Evolutionary conservation across 1,140 invertebrate genomes (phyloP).

Genomic region (Brachionus asplanchnoidis): DNA sequence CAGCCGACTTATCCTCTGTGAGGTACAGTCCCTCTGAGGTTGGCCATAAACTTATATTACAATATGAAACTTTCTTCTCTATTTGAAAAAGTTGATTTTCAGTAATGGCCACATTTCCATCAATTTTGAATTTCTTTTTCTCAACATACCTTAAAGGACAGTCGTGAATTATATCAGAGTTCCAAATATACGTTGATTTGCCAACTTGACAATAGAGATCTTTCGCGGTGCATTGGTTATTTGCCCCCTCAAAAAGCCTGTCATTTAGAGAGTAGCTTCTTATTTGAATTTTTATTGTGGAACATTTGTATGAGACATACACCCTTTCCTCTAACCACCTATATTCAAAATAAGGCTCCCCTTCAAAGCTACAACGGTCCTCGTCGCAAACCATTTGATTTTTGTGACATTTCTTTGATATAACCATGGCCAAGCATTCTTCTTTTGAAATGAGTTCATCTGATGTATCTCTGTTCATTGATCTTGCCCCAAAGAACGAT

Average conservation of each 20-base stretch:
- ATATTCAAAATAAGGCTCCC: not conserved
- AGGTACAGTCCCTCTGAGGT: constrained; percentile 1
- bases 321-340: not conserved
- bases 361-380: not conserved
- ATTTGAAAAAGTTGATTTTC: constrained; percentile 13
- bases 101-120: not conserved
- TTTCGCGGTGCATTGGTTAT: not conserved
- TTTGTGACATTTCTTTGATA: constrained; percentile 21
- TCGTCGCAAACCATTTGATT: not conserved
- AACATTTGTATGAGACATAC: not conserved
- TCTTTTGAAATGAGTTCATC: not conserved
- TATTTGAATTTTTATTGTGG: not conserved
- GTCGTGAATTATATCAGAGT: not conserved
- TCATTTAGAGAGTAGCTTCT: not conserved
- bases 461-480: not conserved
- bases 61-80: not conserved
- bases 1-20: not conserved
- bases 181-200: constrained; percentile 6
- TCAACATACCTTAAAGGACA: not conserved
- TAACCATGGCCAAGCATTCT: constrained; percentile 20
- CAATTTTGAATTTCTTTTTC: not conserved
- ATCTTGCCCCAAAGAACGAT: constrained; percentile 8
- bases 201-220: constrained; percentile 10
- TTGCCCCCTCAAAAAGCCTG: not conserved
- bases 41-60: constrained; percentile 4